Base-by-base conservation (phyloP, 2,797 vertebrate genomes). In the Sebastes hubbsi region DNA sequence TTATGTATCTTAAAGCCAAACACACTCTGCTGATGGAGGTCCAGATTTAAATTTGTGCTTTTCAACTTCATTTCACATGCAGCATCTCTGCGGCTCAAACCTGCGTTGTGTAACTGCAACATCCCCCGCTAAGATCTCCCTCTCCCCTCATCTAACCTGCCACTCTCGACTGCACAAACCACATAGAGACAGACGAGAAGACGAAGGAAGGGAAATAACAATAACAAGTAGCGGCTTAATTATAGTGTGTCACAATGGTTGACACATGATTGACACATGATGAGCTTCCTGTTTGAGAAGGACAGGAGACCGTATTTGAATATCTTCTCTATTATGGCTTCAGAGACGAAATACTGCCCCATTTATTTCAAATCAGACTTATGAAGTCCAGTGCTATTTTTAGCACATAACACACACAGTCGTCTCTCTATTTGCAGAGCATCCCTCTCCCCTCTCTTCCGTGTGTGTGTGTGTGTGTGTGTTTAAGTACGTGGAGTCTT, bases 361-460 rank as follows among this genome's bases (percentile, higher is more conserved):
- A 24, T 58, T 13, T 7, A 27, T 56, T 72, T 58, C 46, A 66
- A 30, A 86, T 80, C 59, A 72, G 59, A 84, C 66, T 49, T 80
- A 86, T 80, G 56, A 86, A 81, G 83, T 84, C 10, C 6, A 20
- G 20, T n/a, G 62, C 69, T 90, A 91, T 90, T 91, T 92, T 78
- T 86, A 92, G 83, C 81, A 42, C 42, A 56, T 4, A 69, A 46
- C 56, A 72, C 73, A 68, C 32, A 42, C 42, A 68, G 75, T 46
- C 34, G 4, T 81, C 62, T 92, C 75, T 81, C 89, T 86, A 83
- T 93, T 92, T 87, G 77, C 62, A 72, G 76, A 90, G 75, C 81
- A 85, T 87, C 81, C 73, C 81, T 89, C 74, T 73, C 74, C 72
- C 75, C 49, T 16, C 38, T 42, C 38, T 42, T 16, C 38, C 38